These are phyloP conservation scores for Odontomyia ornata DNA, from an alignment of 2,888 invertebrate genomes.

Conservation along the genomic window DNA sequence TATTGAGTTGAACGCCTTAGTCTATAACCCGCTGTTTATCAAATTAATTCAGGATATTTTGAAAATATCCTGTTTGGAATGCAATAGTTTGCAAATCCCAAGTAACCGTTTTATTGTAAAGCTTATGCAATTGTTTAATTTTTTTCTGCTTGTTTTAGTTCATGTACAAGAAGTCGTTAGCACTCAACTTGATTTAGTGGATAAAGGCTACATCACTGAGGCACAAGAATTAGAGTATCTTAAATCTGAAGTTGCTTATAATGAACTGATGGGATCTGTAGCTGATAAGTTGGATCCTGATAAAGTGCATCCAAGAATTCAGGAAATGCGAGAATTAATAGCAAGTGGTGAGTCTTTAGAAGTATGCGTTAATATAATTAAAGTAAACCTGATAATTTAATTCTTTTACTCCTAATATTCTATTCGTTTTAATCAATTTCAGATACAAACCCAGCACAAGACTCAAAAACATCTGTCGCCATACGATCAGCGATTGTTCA, in stretches of 20 bases:
- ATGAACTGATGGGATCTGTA: constrained; percentile 47
- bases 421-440: too few species aligned
- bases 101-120: constrained; percentile 59
- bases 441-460: too few species aligned
- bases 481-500: constrained; percentile 58
- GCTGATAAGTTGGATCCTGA: constrained; percentile 57
- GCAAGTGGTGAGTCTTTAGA: constrained; percentile 47
- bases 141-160: constrained; percentile 55
- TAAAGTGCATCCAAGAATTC: constrained; percentile 64
- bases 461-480: neutral
- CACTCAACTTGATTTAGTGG: constrained; percentile 77
- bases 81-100: constrained; percentile 74
- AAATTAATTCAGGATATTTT: constrained; percentile 75
- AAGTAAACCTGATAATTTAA: too few species aligned
- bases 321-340: constrained; percentile 64
- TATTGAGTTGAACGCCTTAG: constrained; percentile 87
- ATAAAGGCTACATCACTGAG: constrained; percentile 77
- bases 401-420: too few species aligned
- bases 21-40: constrained; percentile 90
- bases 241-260: constrained; percentile 58
- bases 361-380: too few species aligned
- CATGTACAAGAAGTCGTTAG: constrained; percentile 60
- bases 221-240: constrained; percentile 73
- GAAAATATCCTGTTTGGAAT: constrained; percentile 75
- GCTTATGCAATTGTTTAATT: neutral